Base-by-base conservation (phyloP, 2,888 invertebrate species). In the Elegia similella region DNA sequence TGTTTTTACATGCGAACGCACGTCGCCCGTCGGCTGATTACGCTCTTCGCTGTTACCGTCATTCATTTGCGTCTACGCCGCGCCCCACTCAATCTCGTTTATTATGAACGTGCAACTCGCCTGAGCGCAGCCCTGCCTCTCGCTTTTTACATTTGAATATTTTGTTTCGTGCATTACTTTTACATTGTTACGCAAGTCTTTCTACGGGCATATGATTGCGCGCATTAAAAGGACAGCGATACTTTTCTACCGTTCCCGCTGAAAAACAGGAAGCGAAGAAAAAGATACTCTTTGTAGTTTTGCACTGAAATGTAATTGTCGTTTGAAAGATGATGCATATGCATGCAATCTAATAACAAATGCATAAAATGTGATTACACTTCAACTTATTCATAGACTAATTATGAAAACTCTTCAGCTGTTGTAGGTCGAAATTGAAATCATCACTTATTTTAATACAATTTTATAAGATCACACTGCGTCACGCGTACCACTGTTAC, bases 81-180 rank as follows among this genome's bases (percentile, higher is more conserved):
- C 81, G 80, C 84, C 84, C 84, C 80, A 82, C 87, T 88, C 88
- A 86, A 87, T 88, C 86, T 87, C 84, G 84, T 88, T 87, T 84
- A 88, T 89, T 87, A 88, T 84, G 82, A 84, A 84, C 87, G 82
- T 80, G 84, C 84, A 83, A 67, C 80, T 73, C 71, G 73, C 77
- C 66, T 68, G 66, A 70, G 70, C 62, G 68, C 62, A 63, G 66
- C 67, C 72, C 78, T 73, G 76, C 78, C 78, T 75, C 80, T 76
- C 76, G 76, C 74, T 81, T 84, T 84, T 86, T 78, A 80, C 78
- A 86, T 84, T 81, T 80, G 77, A 80, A 84, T 84, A 83, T 85
- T 85, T 82, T 69, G 76, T 73, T 76, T 62, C 68, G 68, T 79
- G 69, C 78, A 82, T 81, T 80, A 78, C 77, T 78, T 82, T 80